Conservation (phyloP, 92 coral and sea anemone genomes). For the Pocillopora meandrina region DNA sequence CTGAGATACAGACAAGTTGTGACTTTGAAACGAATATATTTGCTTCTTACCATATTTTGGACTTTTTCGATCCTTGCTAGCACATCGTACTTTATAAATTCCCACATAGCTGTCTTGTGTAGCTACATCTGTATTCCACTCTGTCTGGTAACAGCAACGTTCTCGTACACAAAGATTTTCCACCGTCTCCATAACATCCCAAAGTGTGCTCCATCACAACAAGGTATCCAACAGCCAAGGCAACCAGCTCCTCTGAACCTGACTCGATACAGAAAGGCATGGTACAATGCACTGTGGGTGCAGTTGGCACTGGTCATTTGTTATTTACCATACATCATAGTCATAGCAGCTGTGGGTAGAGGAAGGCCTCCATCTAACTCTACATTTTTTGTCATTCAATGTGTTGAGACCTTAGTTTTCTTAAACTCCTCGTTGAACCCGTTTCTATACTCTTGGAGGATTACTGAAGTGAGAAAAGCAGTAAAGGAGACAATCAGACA, state of each 20-base stretch:
- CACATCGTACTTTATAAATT: background rate
- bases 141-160: background rate
- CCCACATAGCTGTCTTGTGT: background rate
- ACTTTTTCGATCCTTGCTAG: background rate
- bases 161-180: background rate
- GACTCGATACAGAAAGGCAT: background rate
- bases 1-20: conserved; percentile 12
- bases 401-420: background rate
- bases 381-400: too few species aligned
- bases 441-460: conserved; percentile 19
- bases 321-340: background rate
- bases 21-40: background rate
- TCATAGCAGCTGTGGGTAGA: background rate
- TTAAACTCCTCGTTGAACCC: conserved; percentile 28
- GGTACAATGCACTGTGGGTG: conserved; percentile 1
- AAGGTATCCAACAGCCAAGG: background rate
- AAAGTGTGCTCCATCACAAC: background rate
- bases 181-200: background rate
- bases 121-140: background rate
- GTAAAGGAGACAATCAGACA: background rate
- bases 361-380: too few species aligned
- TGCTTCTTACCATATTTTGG: background rate
- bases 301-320: background rate
- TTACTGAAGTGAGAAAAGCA: background rate
- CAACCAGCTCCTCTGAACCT: background rate